A percentile compares a stretch with the other conserved stretches of the same genome.
Conservation (phyloP, 2,888 invertebrate genomes). For the Papilio elwesi region DNA sequence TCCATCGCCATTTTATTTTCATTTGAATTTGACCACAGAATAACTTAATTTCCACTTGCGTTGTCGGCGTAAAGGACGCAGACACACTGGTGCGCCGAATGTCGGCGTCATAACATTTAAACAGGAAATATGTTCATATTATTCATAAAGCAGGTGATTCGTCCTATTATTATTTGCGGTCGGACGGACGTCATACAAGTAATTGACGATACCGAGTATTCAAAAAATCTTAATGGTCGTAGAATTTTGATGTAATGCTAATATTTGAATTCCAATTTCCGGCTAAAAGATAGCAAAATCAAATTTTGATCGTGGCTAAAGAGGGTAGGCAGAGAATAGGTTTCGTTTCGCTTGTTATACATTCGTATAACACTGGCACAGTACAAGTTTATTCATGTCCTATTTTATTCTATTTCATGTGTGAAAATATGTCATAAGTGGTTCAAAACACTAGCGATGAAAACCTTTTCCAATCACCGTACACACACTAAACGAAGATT, state of each 20-base stretch:
- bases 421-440: too few relatives aligned
- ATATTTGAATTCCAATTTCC: neutral
- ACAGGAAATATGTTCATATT: conserved; percentile 69
- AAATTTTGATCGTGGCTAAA: too few relatives aligned
- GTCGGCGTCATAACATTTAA: conserved; percentile 49
- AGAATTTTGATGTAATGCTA: neutral
- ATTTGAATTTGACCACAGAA: conserved; percentile 46
- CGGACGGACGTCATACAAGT: conserved; percentile 59
- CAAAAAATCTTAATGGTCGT: conserved; percentile 24
- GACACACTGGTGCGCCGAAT: conserved; percentile 52
- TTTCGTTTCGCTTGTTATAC: too few relatives aligned
- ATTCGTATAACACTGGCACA: too few relatives aligned
- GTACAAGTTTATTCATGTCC: too few relatives aligned
- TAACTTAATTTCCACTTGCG: conserved; percentile 9
- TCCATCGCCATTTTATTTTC: conserved; percentile 57
- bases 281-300: neutral
- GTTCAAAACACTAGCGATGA: too few relatives aligned
- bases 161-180: conserved; percentile 63
- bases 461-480: too few relatives aligned
- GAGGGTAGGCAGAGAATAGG: too few relatives aligned
- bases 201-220: conserved; percentile 33
- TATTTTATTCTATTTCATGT: too few relatives aligned
- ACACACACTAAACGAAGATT: too few relatives aligned
- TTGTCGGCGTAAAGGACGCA: conserved; percentile 45
- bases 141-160: conserved; percentile 64